Evolutionary conservation across 2,888 invertebrate species (phyloP).

Genomic region (Cryptophagus acutangulus): DNA sequence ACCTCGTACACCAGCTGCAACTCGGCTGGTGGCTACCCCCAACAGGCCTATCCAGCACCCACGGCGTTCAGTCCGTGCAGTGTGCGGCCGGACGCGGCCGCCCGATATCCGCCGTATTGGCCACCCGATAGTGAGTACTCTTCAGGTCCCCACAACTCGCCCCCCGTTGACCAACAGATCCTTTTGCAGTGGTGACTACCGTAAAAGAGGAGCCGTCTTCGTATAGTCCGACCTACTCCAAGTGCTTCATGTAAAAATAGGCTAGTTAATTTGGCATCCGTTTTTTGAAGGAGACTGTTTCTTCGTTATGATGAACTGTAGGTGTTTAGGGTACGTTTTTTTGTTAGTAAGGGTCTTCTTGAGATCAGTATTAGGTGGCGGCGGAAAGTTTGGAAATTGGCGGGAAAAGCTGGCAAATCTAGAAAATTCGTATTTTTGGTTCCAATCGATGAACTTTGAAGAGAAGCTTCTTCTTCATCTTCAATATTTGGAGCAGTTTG

Average conservation of each 20-base stretch:
- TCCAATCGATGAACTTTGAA: too few species aligned
- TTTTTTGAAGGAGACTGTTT: too few species aligned
- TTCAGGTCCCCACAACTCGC: constrained; percentile 39
- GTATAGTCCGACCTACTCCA: constrained; percentile 29
- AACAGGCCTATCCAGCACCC: constrained; percentile 42
- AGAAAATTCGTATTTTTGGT: too few species aligned
- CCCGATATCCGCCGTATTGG: constrained; percentile 41
- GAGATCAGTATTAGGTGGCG: too few species aligned
- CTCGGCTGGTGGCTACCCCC: constrained; percentile 35
- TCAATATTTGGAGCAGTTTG: too few species aligned
- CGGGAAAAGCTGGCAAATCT: too few species aligned
- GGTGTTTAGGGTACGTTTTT: too few species aligned
- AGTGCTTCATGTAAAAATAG: constrained; percentile 34
- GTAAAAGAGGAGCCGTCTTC: constrained; percentile 15
- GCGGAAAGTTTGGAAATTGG: too few species aligned
- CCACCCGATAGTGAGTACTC: constrained; percentile 45
- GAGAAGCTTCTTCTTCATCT: too few species aligned
- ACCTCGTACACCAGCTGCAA: constrained; percentile 35
- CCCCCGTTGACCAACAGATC: constrained; percentile 42
- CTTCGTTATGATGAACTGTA: too few species aligned
- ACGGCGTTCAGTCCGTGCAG: constrained; percentile 54
- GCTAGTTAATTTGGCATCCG: too few species aligned
- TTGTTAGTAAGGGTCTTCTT: too few species aligned
- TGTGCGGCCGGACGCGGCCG: constrained; percentile 49
- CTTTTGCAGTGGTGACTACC: constrained; percentile 42